phyloP scores from a whole-genome alignment of 2,113 vertebrate species.

The Butorides virescens region DNA sequence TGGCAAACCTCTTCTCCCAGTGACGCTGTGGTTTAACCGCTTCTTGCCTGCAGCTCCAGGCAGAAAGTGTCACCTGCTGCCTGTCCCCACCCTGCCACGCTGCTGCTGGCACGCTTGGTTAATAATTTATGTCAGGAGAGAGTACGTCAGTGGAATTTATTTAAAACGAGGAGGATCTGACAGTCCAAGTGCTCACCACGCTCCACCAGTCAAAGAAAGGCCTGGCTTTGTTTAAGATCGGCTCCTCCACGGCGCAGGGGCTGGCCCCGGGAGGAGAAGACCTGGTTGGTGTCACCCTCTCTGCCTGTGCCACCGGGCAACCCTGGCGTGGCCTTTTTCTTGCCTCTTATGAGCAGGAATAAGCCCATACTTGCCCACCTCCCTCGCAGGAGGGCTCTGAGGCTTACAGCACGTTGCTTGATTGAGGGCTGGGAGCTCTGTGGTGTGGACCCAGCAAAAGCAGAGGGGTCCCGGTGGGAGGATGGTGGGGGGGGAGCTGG shows the following conservation, averaged over 20 bases:
- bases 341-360: background rate
- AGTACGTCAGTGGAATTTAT: background rate
- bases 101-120: background rate
- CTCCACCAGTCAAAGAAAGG: background rate
- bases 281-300: background rate
- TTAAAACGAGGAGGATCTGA: background rate
- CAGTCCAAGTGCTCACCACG: background rate
- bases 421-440: background rate
- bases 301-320: background rate
- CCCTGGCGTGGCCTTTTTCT: background rate
- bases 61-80: background rate
- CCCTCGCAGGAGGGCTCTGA: background rate
- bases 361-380: background rate
- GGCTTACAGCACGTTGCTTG: rapidly evolving
- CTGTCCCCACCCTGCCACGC: background rate
- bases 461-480: background rate
- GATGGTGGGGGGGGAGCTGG: background rate
- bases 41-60: background rate
- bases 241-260: rapidly evolving
- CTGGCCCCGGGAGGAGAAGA: background rate
- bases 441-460: background rate
- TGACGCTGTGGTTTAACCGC: background rate
- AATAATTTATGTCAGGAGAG: background rate
- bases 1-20: background rate
- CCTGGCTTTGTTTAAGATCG: background rate